Conservation (phyloP, 2,797 vertebrate species). For the Takifugu ocellatus region DNA sequence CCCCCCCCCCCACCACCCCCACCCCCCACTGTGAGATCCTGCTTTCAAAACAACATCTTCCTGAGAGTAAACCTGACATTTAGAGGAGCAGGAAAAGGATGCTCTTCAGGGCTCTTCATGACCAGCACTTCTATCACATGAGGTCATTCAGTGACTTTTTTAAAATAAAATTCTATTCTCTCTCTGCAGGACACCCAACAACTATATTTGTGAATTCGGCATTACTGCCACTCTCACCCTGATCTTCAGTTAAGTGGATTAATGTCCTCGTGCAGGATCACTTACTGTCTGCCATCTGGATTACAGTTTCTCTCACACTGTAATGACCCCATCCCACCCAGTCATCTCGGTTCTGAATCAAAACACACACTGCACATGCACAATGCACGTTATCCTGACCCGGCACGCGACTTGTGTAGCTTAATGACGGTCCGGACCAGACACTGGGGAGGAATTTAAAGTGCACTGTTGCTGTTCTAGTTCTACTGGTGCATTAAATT, state of each 20-base stretch:
- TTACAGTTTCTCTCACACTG: slow-evolving; percentile 34
- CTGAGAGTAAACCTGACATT: slow-evolving; percentile 12
- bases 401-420: too few relatives aligned
- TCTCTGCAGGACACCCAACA: slow-evolving; percentile 15
- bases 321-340: slow-evolving; percentile 25
- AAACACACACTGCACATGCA: slow-evolving; percentile 8
- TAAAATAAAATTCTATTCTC: neutral
- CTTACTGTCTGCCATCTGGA: slow-evolving; percentile 59
- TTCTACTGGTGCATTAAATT: too few relatives aligned
- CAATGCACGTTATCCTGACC: neutral
- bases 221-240: slow-evolving; percentile 53
- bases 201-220: slow-evolving; percentile 16
- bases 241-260: slow-evolving; percentile 62
- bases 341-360: slow-evolving; percentile 23
- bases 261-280: slow-evolving; percentile 50
- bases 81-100: slow-evolving; percentile 8
- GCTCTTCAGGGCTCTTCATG: neutral
- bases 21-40: slow-evolving; percentile 50
- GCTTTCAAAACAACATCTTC: slow-evolving; percentile 34
- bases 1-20: slow-evolving; percentile 59
- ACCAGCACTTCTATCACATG: neutral
- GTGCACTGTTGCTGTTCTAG: too few relatives aligned
- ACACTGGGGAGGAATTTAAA: neutral
- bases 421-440: too few relatives aligned
- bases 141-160: neutral